Evolutionary conservation across 37 sponge, comb jelly and placozoan genomes (phyloP), one percentile per base, ranked within the genome.

Genomic region (Crambe crambe): DNA sequence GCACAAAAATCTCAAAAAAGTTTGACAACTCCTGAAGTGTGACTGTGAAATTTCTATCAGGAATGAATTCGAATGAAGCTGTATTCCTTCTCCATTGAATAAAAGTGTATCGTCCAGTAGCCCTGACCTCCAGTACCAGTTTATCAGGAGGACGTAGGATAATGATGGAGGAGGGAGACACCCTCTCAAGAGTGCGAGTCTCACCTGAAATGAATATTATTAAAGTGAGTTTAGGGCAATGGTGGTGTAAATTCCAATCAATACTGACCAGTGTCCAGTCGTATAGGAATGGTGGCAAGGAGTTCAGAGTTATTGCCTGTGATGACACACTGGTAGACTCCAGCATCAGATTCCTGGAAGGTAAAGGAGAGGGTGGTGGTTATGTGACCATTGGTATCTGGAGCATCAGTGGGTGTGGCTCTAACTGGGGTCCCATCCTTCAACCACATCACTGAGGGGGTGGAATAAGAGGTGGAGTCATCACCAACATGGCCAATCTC

Each of bases 301-400:
- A 83, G 42, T 44, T 83, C 75, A 66, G 38, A 31, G 35, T 67
- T 42, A 32, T 2, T 32, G 30, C 66, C 80, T 35, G 69, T 69
- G 75, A 73, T 74, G 58, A 83, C 56, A 65, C 83, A 83, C 75
- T 83, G 83, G 57, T 83, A 83, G 37, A 75, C 56, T 35, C 83
- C 83, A 9, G 57, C 75, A 74, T 83, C 75, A 35, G 83, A 65
- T 1, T 3, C 29, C 20, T 34, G 29, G 41, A 83, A 83, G 73
- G 35, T 23, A 22, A 70, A 37, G 21, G 71, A 70, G 42, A 40
- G 42, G 42, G 21, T 37, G 42, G 42, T 70, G 42, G 1, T 40
- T 1, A 39, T 8, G 20, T 42, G n/a, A 22, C 42, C 42, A 40
- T 70, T 70, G 38, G 42, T 70, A 40, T 42, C 61, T 26, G 27